phyloP scores from a whole-genome alignment of 2,888 invertebrate genomes.

The Melieria picta region DNA sequence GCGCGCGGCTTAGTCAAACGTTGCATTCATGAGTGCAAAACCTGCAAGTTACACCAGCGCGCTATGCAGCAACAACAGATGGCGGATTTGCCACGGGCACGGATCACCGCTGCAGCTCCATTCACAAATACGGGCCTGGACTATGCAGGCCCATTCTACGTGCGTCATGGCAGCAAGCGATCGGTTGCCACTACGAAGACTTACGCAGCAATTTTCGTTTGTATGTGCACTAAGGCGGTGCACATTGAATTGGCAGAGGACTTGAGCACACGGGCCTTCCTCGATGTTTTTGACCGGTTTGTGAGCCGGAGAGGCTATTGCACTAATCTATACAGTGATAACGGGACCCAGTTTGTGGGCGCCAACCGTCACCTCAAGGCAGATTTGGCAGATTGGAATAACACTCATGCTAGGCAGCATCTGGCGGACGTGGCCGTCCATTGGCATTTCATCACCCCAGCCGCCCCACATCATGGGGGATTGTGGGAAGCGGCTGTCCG shows the following conservation, averaged over 20 bases:
- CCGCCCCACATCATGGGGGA: slow-evolving; percentile 1
- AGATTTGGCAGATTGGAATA: background rate
- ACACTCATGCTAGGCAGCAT: background rate
- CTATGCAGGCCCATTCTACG: too few relatives aligned
- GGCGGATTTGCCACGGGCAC: too few relatives aligned
- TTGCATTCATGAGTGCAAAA: too few relatives aligned
- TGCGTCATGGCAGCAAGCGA: too few relatives aligned
- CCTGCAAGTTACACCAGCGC: too few relatives aligned
- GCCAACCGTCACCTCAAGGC: slow-evolving; percentile 23
- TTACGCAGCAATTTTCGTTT: slow-evolving; percentile 14
- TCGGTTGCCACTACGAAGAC: too few relatives aligned
- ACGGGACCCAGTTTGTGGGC: slow-evolving; percentile 28
- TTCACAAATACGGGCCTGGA: too few relatives aligned
- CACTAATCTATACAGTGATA: slow-evolving; percentile 8
- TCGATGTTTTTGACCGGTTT: slow-evolving; percentile 28
- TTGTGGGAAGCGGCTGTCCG: slow-evolving; percentile 2
- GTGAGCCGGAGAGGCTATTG: slow-evolving; percentile 11
- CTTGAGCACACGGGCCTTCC: slow-evolving; percentile 25
- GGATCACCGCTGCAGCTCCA: too few relatives aligned
- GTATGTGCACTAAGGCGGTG: slow-evolving; percentile 32
- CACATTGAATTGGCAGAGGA: slow-evolving; percentile 35
- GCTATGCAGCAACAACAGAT: too few relatives aligned
- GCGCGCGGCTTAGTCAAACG: too few relatives aligned
- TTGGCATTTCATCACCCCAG: slow-evolving; percentile 5
- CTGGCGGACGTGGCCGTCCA: slow-evolving; percentile 20